Conservation (phyloP, 2,113 vertebrate genomes). For the Sclerurus mexicanus region DNA sequence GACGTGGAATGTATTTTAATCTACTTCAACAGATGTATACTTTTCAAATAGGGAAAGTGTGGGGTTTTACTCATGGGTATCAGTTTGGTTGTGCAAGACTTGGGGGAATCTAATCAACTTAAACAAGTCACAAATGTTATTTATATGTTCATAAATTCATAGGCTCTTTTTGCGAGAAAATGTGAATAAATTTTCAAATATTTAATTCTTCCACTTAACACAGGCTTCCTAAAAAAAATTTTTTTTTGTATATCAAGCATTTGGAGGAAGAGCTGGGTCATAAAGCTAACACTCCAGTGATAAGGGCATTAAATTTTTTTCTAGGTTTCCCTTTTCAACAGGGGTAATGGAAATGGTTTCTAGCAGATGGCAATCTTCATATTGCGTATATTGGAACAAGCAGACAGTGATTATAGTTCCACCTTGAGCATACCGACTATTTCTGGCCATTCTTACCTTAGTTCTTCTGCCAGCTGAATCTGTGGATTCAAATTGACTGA, state of each 20-base stretch:
- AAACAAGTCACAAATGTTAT: neutral
- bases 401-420: neutral
- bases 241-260: neutral
- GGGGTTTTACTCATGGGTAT: neutral
- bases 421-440: neutral
- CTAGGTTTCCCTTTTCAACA: neutral
- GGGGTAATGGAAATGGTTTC: neutral
- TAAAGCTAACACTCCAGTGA: neutral
- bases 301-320: neutral
- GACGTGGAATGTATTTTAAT: slow-evolving; percentile 6
- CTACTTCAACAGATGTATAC: neutral
- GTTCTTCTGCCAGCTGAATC: neutral
- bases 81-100: neutral
- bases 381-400: neutral
- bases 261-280: neutral
- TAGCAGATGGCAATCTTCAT: neutral
- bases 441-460: neutral
- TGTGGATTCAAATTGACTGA: neutral
- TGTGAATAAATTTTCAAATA: neutral
- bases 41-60: neutral
- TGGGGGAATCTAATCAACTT: neutral
- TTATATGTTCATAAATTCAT: slow-evolving; percentile 29
- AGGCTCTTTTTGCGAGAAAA: neutral
- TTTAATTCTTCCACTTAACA: neutral
- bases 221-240: neutral